Evolutionary conservation across 2,797 vertebrate genomes (phyloP), one percentile per base, ranked within the genome.

Genomic region (Pseudotriccus pelzelni): DNA sequence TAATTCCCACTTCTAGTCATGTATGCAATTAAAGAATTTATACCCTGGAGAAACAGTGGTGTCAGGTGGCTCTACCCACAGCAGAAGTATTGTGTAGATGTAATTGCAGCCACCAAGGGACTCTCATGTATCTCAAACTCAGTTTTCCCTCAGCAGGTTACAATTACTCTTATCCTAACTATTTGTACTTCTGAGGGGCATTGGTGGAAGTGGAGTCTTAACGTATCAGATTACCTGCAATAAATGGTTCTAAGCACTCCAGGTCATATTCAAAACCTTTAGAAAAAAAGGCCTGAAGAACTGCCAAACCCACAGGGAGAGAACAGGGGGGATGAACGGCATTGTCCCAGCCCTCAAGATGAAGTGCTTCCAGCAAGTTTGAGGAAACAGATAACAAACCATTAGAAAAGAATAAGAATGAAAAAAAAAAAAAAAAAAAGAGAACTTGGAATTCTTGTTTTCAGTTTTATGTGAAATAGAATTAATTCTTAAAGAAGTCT

Each of bases 101-200:
- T 84, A 95, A 81, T 88, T 93, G 88, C 59, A 88, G 47, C 69
- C 91, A 81, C n/a, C 83, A 90, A 89, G 77, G 36, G 88, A 90
- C 32, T 72, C 16, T 84, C 50, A 21, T 36, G 8, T 62, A 56
- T 82, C 74, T 84, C 80, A 76, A 78, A 84, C 23, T 91, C 83
- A 43, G 78, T 77, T 92, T 95, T 89, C 49, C 76, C n/a, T 91
- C 58, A 76, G 66, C 34, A 88, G 47, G 24, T 86, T 91, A 80
- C 47, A 75, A 84, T 84, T 78, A 58, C 64, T 86, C 73, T 82
- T 68, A 59, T 64, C 34, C 79, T 46, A 32, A 37, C 27, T 84
- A 37, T 92, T 60, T 75, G 21, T 55, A 46, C 44, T 52, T 76
- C 84, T 88, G 18, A 17, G 22, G 70, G 86, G 34, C 64, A 56